These are phyloP conservation scores for Cloeon dipterum DNA, from an alignment of 2,888 invertebrate species.

Conservation along the genomic window DNA sequence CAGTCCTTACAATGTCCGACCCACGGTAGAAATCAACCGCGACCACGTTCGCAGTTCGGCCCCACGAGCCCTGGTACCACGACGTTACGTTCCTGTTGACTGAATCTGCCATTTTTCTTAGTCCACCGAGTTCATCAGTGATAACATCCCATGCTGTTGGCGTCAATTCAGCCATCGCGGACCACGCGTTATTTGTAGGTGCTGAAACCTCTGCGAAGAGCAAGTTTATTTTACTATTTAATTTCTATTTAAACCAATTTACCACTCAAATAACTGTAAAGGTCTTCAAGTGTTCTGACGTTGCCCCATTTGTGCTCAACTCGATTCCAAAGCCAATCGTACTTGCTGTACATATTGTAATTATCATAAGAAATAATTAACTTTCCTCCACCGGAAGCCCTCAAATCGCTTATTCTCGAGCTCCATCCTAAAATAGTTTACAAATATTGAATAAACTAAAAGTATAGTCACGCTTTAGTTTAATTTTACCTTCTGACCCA, in stretches of 20 bases:
- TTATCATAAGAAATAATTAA: slow-evolving; percentile 29
- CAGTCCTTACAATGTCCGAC: slow-evolving; percentile 38
- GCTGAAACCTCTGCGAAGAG: too few species aligned
- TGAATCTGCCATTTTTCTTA: slow-evolving; percentile 36
- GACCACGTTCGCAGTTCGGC: slow-evolving; percentile 33
- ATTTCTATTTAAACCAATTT: too few species aligned
- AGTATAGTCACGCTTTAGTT: slow-evolving; percentile 19
- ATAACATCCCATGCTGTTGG: slow-evolving; percentile 37
- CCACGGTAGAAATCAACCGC: slow-evolving; percentile 50
- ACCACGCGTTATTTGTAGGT: slow-evolving; percentile 17
- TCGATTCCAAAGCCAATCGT: slow-evolving; percentile 24
- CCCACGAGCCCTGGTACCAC: slow-evolving; percentile 24
- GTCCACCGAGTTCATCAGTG: slow-evolving; percentile 30
- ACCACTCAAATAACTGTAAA: slow-evolving; percentile 15
- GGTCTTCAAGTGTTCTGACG: slow-evolving; percentile 24
- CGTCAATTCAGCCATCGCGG: slow-evolving; percentile 53
- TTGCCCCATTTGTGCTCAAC: slow-evolving; percentile 44
- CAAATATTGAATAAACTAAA: too few species aligned
- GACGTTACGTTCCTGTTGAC: slow-evolving; percentile 45
- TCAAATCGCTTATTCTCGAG: too few species aligned
- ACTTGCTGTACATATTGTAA: slow-evolving; percentile 13
- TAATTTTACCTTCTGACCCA: slow-evolving; percentile 24
- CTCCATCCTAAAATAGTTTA: too few species aligned
- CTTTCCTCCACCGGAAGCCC: slow-evolving; percentile 20
- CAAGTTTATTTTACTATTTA: neutral